Conservation (phyloP, 37 sponge, comb jelly and placozoan genomes). For the Spongilla lacustris region DNA sequence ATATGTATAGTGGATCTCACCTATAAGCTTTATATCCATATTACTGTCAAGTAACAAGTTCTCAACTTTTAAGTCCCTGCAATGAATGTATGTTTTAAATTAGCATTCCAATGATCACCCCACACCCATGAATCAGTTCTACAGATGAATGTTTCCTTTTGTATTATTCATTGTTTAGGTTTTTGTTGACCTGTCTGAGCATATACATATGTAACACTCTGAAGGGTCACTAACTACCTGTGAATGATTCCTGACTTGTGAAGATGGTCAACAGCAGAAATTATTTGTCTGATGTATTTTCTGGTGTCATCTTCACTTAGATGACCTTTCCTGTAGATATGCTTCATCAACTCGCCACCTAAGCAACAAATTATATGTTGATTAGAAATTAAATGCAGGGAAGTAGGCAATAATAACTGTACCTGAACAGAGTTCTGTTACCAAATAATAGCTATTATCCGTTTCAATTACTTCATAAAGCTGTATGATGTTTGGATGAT, state of each 20-base stretch:
- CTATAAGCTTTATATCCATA: constrained; percentile 89
- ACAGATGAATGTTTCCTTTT: not conserved
- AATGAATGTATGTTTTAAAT: constrained; percentile 5
- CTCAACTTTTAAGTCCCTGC: constrained; percentile 96
- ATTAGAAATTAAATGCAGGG: not conserved
- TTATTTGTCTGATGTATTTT: constrained; percentile 93
- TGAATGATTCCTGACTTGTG: constrained; percentile 90
- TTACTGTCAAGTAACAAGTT: constrained; percentile 88
- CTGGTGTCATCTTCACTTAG: constrained; percentile 82
- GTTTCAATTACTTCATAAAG: constrained; percentile 96
- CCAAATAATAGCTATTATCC: constrained; percentile 94
- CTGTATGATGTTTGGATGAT: constrained; percentile 91
- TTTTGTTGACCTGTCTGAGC: not conserved
- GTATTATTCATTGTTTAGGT: not conserved
- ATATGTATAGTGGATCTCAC: constrained; percentile 38
- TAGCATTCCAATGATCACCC: not conserved
- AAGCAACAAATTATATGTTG: not conserved
- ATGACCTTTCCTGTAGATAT: constrained; percentile 77
- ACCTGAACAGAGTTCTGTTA: constrained; percentile 87
- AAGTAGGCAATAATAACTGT: not conserved
- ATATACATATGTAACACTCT: not conserved
- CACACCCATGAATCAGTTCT: not conserved
- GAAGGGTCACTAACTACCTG: constrained; percentile 56
- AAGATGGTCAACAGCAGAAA: constrained; percentile 95
- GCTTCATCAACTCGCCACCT: constrained; percentile 96